Conservation (phyloP, 2,888 invertebrate genomes). For the Endotricha flammealis region DNA sequence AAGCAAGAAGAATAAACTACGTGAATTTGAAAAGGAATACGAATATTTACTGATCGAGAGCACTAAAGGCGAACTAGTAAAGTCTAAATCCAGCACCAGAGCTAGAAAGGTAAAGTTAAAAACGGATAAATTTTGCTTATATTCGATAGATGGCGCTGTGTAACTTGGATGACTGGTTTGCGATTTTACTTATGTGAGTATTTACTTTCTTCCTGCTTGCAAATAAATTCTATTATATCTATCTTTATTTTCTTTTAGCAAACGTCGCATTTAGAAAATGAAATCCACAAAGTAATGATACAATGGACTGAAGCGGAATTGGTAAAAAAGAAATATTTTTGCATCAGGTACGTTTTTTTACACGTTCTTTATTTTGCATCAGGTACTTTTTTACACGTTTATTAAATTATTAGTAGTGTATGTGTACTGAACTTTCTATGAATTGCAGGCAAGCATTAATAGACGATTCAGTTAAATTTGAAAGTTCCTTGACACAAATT, state of each 20-base stretch:
- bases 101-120: conserved; percentile 78
- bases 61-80: conserved; percentile 68
- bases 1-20: conserved; percentile 78
- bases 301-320: conserved; percentile 90
- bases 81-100: conserved; percentile 74
- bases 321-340: conserved; percentile 85
- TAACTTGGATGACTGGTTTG: too few species aligned
- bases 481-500: conserved; percentile 83
- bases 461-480: conserved; percentile 85
- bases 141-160: not conserved
- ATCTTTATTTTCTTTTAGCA: conserved; percentile 55
- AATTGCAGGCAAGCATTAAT: conserved; percentile 76
- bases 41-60: conserved; percentile 79
- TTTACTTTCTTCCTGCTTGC: too few species aligned
- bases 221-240: too few species aligned
- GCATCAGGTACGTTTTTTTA: conserved; percentile 73
- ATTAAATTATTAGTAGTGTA: too few species aligned
- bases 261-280: conserved; percentile 85
- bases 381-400: conserved; percentile 65
- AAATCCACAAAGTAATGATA: conserved; percentile 87
- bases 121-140: not conserved
- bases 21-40: conserved; percentile 79
- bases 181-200: too few species aligned
- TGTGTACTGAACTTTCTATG: conserved; percentile 1
- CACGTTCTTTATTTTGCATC: conserved; percentile 79